phyloP scores from a whole-genome alignment of 2,113 vertebrate species.

The Aegotheles bennettii region DNA sequence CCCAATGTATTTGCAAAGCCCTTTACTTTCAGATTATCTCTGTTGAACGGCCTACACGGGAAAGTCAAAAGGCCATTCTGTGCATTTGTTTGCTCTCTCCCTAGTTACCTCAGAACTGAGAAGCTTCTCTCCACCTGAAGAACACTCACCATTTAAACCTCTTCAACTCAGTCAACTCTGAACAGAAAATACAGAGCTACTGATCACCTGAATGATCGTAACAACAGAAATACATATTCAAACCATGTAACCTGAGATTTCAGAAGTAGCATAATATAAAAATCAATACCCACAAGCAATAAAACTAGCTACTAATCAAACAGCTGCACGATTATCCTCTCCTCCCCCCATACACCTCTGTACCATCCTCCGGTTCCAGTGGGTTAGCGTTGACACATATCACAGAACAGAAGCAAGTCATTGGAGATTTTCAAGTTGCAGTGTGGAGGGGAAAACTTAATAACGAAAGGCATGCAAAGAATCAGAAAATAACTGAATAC shows the following conservation, averaged over 20 bases:
- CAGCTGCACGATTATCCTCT: neutral
- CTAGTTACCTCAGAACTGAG: neutral
- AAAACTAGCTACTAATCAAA: neutral
- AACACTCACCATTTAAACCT: neutral
- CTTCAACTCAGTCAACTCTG: neutral
- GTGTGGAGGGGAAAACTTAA: neutral
- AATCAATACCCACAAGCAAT: neutral
- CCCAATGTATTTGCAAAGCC: neutral
- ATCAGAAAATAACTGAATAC: neutral
- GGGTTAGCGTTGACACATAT: rapidly evolving
- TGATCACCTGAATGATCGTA: neutral
- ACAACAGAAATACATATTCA: neutral
- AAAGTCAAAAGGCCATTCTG: neutral
- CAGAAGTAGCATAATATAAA: neutral
- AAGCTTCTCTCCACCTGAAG: neutral
- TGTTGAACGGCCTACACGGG: neutral
- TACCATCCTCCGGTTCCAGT: neutral
- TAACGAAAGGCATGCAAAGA: neutral
- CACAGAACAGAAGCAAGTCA: neutral
- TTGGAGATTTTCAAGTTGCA: neutral
- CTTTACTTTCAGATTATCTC: neutral
- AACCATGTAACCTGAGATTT: neutral
- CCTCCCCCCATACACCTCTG: neutral
- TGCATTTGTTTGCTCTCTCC: neutral
- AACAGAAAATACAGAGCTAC: neutral